Base-by-base conservation (phyloP, 2,113 vertebrate genomes). In the Mystacornis crossleyi region DNA sequence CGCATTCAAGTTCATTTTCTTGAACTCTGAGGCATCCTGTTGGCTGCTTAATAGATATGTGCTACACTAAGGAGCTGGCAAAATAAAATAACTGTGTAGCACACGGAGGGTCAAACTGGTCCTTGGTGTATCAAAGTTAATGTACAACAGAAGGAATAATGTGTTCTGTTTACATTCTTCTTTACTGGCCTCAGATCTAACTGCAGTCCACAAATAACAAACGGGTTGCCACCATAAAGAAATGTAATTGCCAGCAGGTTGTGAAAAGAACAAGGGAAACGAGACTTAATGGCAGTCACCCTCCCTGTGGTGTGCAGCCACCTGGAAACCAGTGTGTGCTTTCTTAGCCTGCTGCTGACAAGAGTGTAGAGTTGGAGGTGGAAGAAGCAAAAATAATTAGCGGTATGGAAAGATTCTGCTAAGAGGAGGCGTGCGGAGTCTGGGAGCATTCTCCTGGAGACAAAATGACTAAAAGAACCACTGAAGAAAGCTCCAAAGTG, bases 311-410 rank as follows among this genome's bases (percentile, higher is more conserved):
- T 58, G 55, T 33, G 42, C 72, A 91, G 51, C 90, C 73, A 90
- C 74, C 65, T 87, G 83, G 83, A 95, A 95, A 81, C 25, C 33
- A 31, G 11, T 3, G 21, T 53, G 42, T 70, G 33, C 29, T 93
- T 77, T 55, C 31, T 66, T 38, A 83, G 54, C 42, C 33, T 54
- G 60, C 78, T 91, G 74, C 85, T 93, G 92, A 87, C 79, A 69
- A 60, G 51, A 62, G 11, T 51, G 58, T 29, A 17, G 77, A 86
- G 40, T n/a, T 86, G 77, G 83, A 92, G 60, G 81, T 81, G 40
- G 81, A 71, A 74, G 42, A 89, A 93, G 42, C 55, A 82, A 82
- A 96, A 94, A 77, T 88, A 92, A 94, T 94, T 94, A 89, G 36
- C 40, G 40, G 36, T 67, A 86, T 67, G 58, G 78, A 82, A 94